Evolutionary conservation across 1,140 invertebrate species (phyloP).

Genomic region (Hylaeus anthracinus): DNA sequence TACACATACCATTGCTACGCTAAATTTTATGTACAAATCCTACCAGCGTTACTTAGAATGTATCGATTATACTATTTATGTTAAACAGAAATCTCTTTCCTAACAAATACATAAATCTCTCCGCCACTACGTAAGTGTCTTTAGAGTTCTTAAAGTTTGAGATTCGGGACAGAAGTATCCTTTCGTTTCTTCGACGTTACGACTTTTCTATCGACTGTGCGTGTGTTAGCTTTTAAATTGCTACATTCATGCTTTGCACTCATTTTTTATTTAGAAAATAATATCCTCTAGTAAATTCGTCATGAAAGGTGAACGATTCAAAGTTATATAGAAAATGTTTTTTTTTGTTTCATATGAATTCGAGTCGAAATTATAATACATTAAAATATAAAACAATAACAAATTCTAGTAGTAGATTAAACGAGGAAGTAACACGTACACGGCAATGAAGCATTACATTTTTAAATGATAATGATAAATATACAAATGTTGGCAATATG

Average conservation of each 20-base stretch:
- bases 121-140: not conserved
- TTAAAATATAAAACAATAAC: slow-evolving; percentile 41
- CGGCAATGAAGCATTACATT: not conserved
- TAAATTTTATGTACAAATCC: slow-evolving; percentile 35
- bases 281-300: not conserved
- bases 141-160: not conserved
- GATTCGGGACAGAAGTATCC: not conserved
- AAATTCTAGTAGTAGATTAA: not conserved
- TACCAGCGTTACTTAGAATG: not conserved
- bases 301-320: not conserved
- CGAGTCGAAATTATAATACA: slow-evolving; percentile 16
- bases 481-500: slow-evolving; percentile 25
- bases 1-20: slow-evolving; percentile 4
- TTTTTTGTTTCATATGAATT: not conserved
- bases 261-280: not conserved
- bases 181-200: not conserved
- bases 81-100: slow-evolving; percentile 1
- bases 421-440: not conserved
- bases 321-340: not conserved
- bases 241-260: not conserved
- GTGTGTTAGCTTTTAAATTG: not conserved
- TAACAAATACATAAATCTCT: not conserved
- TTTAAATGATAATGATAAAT: slow-evolving; percentile 29
- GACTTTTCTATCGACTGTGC: not conserved
- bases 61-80: slow-evolving; percentile 9